Evolutionary conservation across 2,888 invertebrate genomes (phyloP).

Genomic region (Laothoe populi): DNA sequence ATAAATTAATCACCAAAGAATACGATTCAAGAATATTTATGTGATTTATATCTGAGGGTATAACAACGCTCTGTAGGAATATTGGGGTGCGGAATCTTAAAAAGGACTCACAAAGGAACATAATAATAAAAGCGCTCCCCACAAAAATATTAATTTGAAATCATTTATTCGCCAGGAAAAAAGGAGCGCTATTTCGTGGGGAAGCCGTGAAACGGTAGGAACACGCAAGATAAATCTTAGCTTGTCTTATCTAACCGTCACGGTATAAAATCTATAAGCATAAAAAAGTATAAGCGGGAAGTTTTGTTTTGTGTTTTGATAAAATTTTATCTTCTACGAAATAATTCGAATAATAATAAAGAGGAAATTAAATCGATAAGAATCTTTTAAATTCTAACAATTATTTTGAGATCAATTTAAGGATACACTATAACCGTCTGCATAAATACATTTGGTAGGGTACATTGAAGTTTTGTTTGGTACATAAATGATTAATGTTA

Average conservation of each 20-base stretch:
- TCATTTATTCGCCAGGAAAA: slow-evolving; percentile 68
- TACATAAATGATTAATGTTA: slow-evolving; percentile 7
- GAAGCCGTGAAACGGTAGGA: slow-evolving; percentile 56
- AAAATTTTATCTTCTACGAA: slow-evolving; percentile 65
- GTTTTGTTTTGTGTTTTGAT: slow-evolving; percentile 60
- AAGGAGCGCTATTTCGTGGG: slow-evolving; percentile 59
- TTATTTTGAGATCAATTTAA: slow-evolving; percentile 30
- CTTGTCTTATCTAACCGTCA: slow-evolving; percentile 59
- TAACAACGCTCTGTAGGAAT: slow-evolving; percentile 1
- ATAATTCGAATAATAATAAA: slow-evolving; percentile 69
- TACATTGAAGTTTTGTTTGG: slow-evolving; percentile 4
- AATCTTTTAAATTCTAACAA: slow-evolving; percentile 62
- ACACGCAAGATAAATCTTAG: slow-evolving; percentile 67
- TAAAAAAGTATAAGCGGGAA: slow-evolving; percentile 56
- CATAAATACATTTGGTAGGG: not conserved
- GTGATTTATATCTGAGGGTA: slow-evolving; percentile 13
- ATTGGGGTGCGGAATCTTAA: slow-evolving; percentile 21
- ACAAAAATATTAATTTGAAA: slow-evolving; percentile 70
- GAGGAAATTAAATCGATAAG: slow-evolving; percentile 69
- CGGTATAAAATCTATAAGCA: slow-evolving; percentile 56
- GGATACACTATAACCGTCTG: not conserved
- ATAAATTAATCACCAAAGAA: slow-evolving; percentile 31
- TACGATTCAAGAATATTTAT: slow-evolving; percentile 30
- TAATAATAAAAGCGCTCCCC: slow-evolving; percentile 57
- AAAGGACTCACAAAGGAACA: slow-evolving; percentile 51